Percentiles rank a stretch among this genome's conserved stretches.
These are phyloP conservation scores for Anhinga rufa DNA, from an alignment of 2,113 vertebrate species.

Conservation along the genomic window DNA sequence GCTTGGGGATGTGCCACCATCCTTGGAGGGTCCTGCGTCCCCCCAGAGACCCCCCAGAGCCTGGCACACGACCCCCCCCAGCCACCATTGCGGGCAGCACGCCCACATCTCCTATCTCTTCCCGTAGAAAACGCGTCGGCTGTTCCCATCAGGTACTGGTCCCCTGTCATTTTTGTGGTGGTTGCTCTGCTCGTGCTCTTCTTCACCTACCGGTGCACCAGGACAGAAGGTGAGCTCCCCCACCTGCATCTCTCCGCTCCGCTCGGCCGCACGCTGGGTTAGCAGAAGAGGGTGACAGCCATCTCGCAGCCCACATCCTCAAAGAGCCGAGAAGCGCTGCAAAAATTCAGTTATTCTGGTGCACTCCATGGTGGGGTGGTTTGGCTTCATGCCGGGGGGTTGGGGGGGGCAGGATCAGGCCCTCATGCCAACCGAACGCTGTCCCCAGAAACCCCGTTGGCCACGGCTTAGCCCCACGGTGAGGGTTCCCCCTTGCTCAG, in stretches of 20 bases:
- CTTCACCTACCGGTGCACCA: not conserved
- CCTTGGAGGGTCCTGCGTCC: not conserved
- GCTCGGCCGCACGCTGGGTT: fast-evolving
- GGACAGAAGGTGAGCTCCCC: not conserved
- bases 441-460: not conserved
- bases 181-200: slow-evolving; percentile 15
- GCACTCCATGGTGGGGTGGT: too few relatives aligned
- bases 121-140: fast-evolving
- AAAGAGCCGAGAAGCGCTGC: fast-evolving
- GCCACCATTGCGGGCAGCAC: not conserved
- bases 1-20: not conserved
- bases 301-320: not conserved
- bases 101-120: not conserved
- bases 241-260: fast-evolving
- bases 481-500: not conserved
- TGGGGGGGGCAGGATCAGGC: not conserved
- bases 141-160: not conserved
- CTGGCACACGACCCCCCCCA: not conserved
- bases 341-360: not conserved
- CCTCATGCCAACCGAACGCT: not conserved
- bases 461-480: too few relatives aligned
- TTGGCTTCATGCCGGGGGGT: fast-evolving
- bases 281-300: not conserved
- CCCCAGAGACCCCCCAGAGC: too few relatives aligned
- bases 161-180: not conserved